Conservation (phyloP, 2,113 vertebrate genomes). For the Seriola dumerili region DNA sequence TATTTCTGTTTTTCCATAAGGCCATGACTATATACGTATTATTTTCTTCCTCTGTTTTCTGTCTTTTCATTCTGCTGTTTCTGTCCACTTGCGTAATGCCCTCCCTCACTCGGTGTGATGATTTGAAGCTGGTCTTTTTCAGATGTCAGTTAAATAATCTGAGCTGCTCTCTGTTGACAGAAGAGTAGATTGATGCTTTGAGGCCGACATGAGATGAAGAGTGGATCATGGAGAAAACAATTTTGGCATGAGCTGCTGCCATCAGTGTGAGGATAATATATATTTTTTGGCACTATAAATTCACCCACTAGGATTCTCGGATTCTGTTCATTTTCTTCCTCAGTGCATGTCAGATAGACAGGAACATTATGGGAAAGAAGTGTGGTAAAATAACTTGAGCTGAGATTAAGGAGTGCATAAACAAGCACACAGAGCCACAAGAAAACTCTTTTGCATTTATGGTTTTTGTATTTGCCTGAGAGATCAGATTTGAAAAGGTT, state of each 20-base stretch:
- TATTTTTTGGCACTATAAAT: constrained; percentile 52
- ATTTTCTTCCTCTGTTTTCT: neutral
- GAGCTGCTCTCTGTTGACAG: constrained; percentile 25
- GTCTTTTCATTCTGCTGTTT: neutral
- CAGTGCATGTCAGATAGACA: neutral
- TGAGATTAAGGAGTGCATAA: constrained; percentile 2
- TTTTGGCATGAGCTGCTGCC: constrained; percentile 5
- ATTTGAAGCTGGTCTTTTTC: constrained; percentile 31
- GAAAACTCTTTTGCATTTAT: constrained; percentile 1
- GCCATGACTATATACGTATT: neutral
- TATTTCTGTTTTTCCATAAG: constrained; percentile 1
- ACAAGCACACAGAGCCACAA: constrained; percentile 6
- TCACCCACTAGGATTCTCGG: neutral
- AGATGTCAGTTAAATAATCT: constrained; percentile 29
- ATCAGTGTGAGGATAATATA: constrained; percentile 31
- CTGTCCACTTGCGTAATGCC: neutral
- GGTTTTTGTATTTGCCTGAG: constrained; percentile 31
- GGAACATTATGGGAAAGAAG: neutral
- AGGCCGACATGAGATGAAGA: constrained; percentile 29
- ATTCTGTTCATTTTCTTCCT: constrained; percentile 7
- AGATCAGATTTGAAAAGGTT: constrained; percentile 37
- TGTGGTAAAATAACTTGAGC: neutral
- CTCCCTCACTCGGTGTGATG: neutral
- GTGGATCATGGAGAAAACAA: constrained; percentile 22
- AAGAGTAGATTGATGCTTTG: constrained; percentile 37